phyloP scores from a whole-genome alignment of 2,797 vertebrate species.

The Gallinago nigripennis region DNA sequence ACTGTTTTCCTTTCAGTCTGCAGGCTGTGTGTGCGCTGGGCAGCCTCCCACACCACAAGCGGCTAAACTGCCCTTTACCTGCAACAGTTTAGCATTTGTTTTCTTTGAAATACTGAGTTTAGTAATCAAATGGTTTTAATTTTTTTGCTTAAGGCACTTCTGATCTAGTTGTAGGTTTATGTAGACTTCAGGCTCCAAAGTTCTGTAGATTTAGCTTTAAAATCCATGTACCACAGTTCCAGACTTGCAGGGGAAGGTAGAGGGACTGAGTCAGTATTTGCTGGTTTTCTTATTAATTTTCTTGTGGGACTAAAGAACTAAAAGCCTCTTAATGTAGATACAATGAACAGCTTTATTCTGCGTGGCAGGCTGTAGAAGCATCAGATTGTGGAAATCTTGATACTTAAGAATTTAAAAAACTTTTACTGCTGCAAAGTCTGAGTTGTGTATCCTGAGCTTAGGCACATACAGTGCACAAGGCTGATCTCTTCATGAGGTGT shows the following conservation, averaged over 20 bases:
- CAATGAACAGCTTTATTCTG: not conserved
- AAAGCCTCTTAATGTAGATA: not conserved
- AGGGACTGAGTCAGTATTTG: not conserved
- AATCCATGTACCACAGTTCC: not conserved
- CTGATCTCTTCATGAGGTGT: not conserved
- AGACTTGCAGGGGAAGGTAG: not conserved
- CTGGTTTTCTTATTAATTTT: not conserved
- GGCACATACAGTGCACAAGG: not conserved
- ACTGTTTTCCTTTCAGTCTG: conserved; percentile 15
- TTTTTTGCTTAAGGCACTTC: not conserved
- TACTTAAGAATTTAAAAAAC: not conserved
- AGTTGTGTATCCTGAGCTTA: not conserved
- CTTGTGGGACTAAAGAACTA: not conserved
- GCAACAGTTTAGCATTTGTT: not conserved
- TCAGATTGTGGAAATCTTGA: not conserved
- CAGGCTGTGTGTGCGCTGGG: not conserved
- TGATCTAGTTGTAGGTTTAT: not conserved
- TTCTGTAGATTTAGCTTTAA: not conserved
- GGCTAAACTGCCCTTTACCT: not conserved
- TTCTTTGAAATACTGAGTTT: not conserved
- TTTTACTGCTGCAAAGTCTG: not conserved
- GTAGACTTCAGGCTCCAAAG: not conserved
- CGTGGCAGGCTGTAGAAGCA: not conserved
- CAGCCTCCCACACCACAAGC: not conserved
- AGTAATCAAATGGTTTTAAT: not conserved